Conservation (phyloP, 2,797 vertebrate genomes). For the Amblyopsis hoosieri region DNA sequence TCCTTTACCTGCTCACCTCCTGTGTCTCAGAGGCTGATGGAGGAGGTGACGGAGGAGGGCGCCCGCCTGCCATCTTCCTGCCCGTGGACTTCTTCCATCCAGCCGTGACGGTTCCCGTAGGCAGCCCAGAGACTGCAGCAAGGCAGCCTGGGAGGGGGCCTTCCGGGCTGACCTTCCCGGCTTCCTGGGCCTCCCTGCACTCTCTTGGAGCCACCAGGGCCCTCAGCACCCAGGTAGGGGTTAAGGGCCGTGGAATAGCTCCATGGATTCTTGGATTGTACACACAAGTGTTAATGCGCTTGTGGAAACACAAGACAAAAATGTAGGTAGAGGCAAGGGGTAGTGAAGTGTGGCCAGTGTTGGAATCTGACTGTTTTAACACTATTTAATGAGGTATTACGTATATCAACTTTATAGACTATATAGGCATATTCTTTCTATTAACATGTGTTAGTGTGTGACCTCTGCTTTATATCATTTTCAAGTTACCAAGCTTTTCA, state of each 20-base stretch:
- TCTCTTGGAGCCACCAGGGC: conserved; percentile 86
- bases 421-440: too few species aligned
- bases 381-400: too few species aligned
- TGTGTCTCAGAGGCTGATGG: conserved; percentile 46
- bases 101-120: conserved; percentile 74
- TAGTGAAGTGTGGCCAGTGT: too few species aligned
- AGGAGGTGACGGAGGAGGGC: conserved; percentile 27
- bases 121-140: conserved; percentile 50
- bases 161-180: conserved; percentile 78
- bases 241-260: conserved; percentile 4
- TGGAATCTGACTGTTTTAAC: too few species aligned
- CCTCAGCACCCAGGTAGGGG: conserved; percentile 77
- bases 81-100: conserved; percentile 91
- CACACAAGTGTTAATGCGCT: neutral
- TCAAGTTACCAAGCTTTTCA: too few species aligned
- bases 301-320: neutral
- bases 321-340: neutral
- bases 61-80: conserved; percentile 76
- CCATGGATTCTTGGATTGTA: neutral
- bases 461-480: too few species aligned
- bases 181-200: conserved; percentile 89
- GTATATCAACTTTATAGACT: too few species aligned
- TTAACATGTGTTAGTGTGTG: too few species aligned
- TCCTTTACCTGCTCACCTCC: neutral
- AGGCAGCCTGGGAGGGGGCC: conserved; percentile 41